Conservation (phyloP, 2,113 vertebrate species). For the Aspidoscelis tigris region DNA sequence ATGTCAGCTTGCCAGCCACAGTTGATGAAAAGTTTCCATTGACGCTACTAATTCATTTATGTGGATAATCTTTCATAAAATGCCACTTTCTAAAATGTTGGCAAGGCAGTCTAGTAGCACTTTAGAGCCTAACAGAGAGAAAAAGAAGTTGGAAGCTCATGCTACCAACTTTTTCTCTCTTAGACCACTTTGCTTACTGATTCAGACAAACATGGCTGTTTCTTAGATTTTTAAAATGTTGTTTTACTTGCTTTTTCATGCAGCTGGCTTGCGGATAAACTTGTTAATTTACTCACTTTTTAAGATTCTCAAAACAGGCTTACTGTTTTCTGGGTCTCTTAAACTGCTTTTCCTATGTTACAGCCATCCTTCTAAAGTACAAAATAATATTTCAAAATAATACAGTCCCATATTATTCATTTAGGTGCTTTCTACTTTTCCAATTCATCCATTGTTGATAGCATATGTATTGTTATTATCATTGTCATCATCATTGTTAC, state of each 20-base stretch:
- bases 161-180: too few species aligned
- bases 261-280: constrained; percentile 23
- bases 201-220: too few species aligned
- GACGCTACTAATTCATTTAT: constrained; percentile 43
- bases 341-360: not conserved
- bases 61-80: constrained; percentile 1
- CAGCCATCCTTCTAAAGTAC: not conserved
- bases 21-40: constrained; percentile 47
- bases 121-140: too few species aligned
- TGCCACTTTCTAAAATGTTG: constrained; percentile 2
- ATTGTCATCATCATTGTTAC: too few species aligned
- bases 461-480: too few species aligned
- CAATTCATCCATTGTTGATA: not conserved
- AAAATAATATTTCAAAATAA: not conserved
- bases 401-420: too few species aligned
- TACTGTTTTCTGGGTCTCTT: not conserved
- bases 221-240: constrained; percentile 5
- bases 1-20: constrained; percentile 42
- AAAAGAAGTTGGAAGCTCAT: too few species aligned
- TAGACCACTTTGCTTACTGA: too few species aligned
- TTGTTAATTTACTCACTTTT: not conserved
- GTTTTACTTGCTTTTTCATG: not conserved
- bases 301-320: not conserved
- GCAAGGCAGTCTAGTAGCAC: too few species aligned
- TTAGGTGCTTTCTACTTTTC: too few species aligned